Percentiles rank a stretch among this genome's conserved stretches.
Conservation (phyloP, 2,113 vertebrate genomes). For the Struthidea cinerea region DNA sequence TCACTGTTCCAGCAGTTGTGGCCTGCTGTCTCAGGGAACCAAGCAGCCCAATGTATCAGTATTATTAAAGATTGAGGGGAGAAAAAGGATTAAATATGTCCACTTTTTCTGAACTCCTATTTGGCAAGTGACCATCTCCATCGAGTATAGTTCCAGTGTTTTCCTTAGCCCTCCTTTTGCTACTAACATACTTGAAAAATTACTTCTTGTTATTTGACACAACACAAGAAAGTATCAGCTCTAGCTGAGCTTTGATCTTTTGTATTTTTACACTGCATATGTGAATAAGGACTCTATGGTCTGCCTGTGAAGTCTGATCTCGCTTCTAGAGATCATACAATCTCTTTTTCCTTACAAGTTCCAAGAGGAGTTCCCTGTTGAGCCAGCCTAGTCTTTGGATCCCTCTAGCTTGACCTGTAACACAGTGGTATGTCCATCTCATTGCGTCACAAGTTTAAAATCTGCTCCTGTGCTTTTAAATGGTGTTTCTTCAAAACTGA, state of each 20-base stretch:
- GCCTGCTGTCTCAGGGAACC: background rate
- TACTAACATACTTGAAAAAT: background rate
- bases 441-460: background rate
- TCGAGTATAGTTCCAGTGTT: background rate
- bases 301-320: background rate
- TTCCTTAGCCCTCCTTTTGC: background rate
- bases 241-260: background rate
- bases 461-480: background rate
- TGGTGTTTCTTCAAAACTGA: background rate
- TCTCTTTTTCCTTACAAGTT: background rate
- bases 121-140: background rate
- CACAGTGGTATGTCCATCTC: no score
- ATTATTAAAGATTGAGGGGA: background rate
- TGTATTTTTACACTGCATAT: background rate
- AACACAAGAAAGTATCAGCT: background rate
- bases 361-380: background rate
- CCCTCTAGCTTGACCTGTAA: background rate
- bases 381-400: background rate
- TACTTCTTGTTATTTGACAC: background rate
- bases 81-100: background rate
- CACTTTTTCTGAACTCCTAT: background rate
- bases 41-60: background rate
- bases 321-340: background rate
- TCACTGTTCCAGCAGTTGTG: background rate
- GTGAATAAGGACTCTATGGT: accelerated